These are phyloP conservation scores for Xerus inauris DNA, from an alignment of 2,113 vertebrate species.

Conservation along the genomic window DNA sequence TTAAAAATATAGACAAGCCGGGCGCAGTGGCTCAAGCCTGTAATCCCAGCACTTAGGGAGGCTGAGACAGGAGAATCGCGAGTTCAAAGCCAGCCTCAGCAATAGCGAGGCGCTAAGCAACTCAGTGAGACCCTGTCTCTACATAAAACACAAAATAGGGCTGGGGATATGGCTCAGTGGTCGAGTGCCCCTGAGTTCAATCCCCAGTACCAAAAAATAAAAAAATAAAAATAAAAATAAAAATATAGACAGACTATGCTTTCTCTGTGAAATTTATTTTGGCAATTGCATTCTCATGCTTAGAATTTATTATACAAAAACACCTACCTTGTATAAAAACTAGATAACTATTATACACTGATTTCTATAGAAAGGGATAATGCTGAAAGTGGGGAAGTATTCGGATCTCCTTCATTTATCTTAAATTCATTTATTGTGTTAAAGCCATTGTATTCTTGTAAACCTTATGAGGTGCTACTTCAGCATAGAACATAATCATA, in stretches of 20 bases:
- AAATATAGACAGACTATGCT: background rate
- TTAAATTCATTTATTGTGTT: background rate
- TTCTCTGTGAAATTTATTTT: background rate
- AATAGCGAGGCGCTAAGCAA: too few species aligned
- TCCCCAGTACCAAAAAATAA: too few species aligned
- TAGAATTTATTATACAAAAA: background rate
- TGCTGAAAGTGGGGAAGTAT: background rate
- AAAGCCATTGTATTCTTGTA: background rate
- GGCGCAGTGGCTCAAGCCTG: too few species aligned
- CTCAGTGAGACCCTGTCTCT: too few species aligned
- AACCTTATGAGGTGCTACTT: background rate
- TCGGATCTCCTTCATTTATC: background rate
- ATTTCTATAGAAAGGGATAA: background rate
- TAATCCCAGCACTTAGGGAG: too few species aligned
- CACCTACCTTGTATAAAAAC: background rate
- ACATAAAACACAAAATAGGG: too few species aligned
- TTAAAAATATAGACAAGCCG: background rate
- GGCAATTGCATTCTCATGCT: background rate
- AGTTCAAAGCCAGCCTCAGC: too few species aligned
- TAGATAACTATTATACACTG: background rate
- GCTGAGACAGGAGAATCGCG: too few species aligned
- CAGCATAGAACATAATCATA: background rate
- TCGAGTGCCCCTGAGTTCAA: too few species aligned
- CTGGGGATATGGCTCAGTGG: too few species aligned
- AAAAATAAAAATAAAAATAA: too few species aligned